These are phyloP conservation scores for Corynorhinus townsendii DNA, from an alignment of 2,113 vertebrate genomes.

Conservation along the genomic window DNA sequence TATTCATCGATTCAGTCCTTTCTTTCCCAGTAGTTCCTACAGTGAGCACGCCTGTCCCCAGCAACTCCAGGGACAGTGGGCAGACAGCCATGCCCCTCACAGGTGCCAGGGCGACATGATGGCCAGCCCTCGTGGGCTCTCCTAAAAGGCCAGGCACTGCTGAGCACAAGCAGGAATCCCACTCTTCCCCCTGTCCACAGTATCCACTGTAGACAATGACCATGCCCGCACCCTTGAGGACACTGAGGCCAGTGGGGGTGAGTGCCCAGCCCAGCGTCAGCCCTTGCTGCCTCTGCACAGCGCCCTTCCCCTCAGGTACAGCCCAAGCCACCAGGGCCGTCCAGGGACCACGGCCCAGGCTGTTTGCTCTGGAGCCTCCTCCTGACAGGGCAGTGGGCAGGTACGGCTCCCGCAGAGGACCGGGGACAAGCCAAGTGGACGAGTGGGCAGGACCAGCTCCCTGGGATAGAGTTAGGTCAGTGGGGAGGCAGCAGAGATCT, in stretches of 20 bases:
- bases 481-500: not conserved
- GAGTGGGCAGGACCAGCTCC: not conserved
- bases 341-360: not conserved
- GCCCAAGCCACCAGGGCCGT: not conserved
- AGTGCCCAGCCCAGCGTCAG: not conserved
- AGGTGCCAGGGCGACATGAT: rapidly evolving
- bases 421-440: not conserved
- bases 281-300: not conserved
- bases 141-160: not conserved
- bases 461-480: no score
- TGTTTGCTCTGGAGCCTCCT: not conserved
- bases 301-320: not conserved
- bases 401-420: not conserved
- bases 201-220: no score
- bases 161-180: rapidly evolving
- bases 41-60: not conserved
- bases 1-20: rapidly evolving
- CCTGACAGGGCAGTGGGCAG: not conserved
- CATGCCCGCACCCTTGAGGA: not conserved
- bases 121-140: not conserved
- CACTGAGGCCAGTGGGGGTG: not conserved
- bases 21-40: not conserved
- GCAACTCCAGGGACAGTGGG: not conserved
- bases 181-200: not conserved
- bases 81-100: not conserved